Evolutionary conservation across 2,797 vertebrate genomes (phyloP), one percentile per base, ranked within the genome.

Genomic region (Tinamus major): DNA sequence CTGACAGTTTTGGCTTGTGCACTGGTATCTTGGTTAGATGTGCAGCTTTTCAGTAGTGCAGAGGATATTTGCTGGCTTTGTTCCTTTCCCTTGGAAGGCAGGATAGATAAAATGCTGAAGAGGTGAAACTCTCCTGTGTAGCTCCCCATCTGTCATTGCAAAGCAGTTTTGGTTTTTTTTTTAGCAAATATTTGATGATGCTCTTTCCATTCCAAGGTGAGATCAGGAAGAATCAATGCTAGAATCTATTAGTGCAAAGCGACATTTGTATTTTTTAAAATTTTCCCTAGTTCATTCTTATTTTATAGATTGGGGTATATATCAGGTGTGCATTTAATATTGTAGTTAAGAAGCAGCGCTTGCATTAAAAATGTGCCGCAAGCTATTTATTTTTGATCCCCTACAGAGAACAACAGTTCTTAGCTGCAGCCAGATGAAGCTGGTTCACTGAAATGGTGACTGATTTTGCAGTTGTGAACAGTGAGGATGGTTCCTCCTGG

Each of bases 21-120:
- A 6, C 64, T 77, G 23, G 61, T 70, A 41, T 58, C 48, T 92
- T 74, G 15, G 46, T 84, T 79, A 58, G 74, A 79, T 68, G 71
- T 48, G 84, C 83, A 74, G 44, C 74, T 84, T 94, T 65, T 75
- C 65, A 74, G 64, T 68, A 64, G 21, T 56, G 41, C 64, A 70
- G 74, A 76, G 59, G 77, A 53, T 85, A 84, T 81, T 76, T 93
- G 70, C 64, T 93, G 84, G 51, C 56, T 92, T 85, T 91, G 39
- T 85, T 93, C 48, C 14, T 85, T 85, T 80, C 63, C 31, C 29
- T 61, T 92, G 87, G 77, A 67, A 80, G 42, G n/a, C 85, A 21
- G 41, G 53, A 84, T 37, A 64, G 63, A 20, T 79, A 90, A 83
- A 89, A 58, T 58, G 42, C 59, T 89, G 72, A 89, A 83, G 67